Conservation (phyloP, 2,888 invertebrate genomes). For the Cordilura impudica region DNA sequence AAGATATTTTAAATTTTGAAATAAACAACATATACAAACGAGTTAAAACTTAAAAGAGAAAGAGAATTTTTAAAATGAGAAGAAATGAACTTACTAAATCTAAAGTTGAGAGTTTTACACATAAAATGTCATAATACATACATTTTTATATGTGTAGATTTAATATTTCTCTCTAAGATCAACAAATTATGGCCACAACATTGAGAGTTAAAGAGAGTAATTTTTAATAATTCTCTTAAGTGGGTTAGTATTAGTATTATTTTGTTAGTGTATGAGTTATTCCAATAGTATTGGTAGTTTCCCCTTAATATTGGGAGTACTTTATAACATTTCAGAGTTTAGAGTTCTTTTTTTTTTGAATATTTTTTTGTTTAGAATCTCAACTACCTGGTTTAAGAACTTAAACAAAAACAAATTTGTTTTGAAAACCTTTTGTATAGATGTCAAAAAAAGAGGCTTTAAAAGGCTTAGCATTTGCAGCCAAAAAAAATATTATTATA, state of each 20-base stretch:
- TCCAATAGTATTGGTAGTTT: constrained; percentile 46
- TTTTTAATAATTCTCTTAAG: background rate
- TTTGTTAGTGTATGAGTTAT: constrained; percentile 12
- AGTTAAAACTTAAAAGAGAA: background rate
- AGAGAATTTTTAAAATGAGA: too few species aligned
- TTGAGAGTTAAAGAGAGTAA: background rate
- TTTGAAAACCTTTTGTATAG: constrained; percentile 1
- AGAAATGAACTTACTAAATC: too few species aligned
- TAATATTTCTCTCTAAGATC: too few species aligned
- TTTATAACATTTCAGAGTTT: constrained; percentile 1
- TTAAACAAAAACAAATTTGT: constrained; percentile 18
- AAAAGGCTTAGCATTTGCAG: constrained; percentile 28
- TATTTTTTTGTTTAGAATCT: background rate
- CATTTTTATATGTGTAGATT: too few species aligned
- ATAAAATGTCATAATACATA: too few species aligned
- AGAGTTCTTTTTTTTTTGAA: constrained; percentile 42
- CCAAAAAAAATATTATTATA: constrained; percentile 50
- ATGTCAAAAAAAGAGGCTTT: constrained; percentile 28
- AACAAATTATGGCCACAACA: too few species aligned
- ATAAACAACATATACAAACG: constrained; percentile 8
- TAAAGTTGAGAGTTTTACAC: background rate
- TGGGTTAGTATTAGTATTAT: constrained; percentile 31
- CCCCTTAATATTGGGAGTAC: constrained; percentile 47
- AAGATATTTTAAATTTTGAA: constrained; percentile 62
- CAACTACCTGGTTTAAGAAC: constrained; percentile 45